Conservation (phyloP, 1,140 invertebrate genomes). For the Lepidurus apus region DNA sequence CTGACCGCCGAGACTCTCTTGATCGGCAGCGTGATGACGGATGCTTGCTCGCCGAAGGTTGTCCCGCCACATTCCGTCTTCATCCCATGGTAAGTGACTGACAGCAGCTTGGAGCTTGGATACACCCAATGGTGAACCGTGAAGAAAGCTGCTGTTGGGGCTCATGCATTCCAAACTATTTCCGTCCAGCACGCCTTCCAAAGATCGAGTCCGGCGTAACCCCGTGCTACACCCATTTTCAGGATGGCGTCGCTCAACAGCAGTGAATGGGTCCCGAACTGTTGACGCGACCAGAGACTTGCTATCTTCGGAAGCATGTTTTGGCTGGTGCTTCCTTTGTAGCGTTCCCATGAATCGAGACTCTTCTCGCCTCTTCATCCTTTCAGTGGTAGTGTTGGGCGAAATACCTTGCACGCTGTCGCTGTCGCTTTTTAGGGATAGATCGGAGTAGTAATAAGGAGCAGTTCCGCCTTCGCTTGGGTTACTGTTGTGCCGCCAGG, state of each 20-base stretch:
- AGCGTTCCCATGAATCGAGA: neutral
- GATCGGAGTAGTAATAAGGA: conserved; percentile 81
- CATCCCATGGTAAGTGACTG: conserved; percentile 64
- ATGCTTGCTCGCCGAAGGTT: conserved; percentile 68
- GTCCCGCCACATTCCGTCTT: conserved; percentile 72
- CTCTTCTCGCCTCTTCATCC: neutral
- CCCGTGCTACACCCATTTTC: conserved; percentile 14
- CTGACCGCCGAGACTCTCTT: neutral
- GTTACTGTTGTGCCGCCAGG: neutral
- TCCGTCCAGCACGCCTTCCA: conserved; percentile 59
- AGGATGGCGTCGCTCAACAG: neutral
- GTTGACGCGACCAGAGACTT: neutral
- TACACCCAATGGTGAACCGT: conserved; percentile 13
- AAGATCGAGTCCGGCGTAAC: conserved; percentile 49
- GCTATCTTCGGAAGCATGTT: neutral
- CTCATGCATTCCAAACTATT: conserved; percentile 37
- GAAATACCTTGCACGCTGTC: conserved; percentile 25
- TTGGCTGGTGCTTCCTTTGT: conserved; percentile 1
- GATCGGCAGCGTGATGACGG: conserved; percentile 50
- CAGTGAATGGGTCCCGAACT: conserved; percentile 17
- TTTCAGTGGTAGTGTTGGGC: neutral
- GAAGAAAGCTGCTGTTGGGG: conserved; percentile 6
- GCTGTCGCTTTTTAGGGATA: conserved; percentile 43
- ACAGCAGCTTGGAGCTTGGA: conserved; percentile 46
- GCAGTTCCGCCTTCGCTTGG: conserved; percentile 46